Conservation (phyloP, 2,797 vertebrate species). For the Pithecia hirsuta region DNA sequence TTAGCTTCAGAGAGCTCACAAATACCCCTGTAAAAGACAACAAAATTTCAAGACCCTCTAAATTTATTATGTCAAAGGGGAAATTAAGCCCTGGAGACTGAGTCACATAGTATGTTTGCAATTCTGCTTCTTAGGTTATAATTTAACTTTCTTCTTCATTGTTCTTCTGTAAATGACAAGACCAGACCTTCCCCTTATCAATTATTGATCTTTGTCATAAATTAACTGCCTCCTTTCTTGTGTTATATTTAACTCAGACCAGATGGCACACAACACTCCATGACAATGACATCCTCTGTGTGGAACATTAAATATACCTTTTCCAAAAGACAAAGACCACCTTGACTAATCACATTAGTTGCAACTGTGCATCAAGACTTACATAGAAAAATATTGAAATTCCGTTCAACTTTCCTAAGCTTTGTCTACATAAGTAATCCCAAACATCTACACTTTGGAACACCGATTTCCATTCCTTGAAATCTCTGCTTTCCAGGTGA, state of each 20-base stretch:
- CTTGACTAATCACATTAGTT: background rate
- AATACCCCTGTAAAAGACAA: background rate
- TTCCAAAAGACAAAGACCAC: background rate
- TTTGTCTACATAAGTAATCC: background rate
- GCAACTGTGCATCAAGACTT: background rate
- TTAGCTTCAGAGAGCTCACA: background rate
- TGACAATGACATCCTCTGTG: background rate
- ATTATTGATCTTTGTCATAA: background rate
- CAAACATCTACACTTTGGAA: background rate
- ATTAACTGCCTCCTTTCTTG: background rate
- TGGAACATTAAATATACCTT: background rate
- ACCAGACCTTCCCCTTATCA: background rate
- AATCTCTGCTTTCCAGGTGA: background rate
- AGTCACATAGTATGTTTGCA: background rate
- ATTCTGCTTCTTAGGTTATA: background rate
- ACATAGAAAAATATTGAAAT: background rate
- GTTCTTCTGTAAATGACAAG: background rate
- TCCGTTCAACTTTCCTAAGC: background rate
- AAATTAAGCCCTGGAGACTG: background rate
- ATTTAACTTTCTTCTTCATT: background rate
- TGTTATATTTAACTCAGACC: background rate
- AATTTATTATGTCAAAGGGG: background rate
- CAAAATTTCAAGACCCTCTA: background rate
- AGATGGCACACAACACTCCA: background rate
- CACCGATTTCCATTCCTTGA: background rate